Conservation (phyloP, 2,797 vertebrate species). For the Scarus forsteni region DNA sequence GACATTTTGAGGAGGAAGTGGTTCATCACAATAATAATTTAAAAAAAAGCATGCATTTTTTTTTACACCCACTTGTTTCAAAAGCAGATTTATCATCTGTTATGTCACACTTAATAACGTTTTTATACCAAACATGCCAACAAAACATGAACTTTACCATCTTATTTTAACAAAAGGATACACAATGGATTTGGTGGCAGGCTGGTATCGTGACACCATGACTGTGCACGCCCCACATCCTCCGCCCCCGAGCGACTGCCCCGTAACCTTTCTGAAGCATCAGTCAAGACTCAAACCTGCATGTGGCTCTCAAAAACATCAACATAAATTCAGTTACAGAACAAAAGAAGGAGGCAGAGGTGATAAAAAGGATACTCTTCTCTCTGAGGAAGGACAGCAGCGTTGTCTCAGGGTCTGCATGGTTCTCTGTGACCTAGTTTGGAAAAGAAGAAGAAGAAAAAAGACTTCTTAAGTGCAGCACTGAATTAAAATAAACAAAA, state of each 20-base stretch:
- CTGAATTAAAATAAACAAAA: no score
- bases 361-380: slow-evolving; percentile 84
- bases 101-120: no score
- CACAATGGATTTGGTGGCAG: slow-evolving; percentile 75
- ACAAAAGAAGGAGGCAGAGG: background rate
- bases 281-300: slow-evolving; percentile 55
- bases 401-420: slow-evolving; percentile 89
- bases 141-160: no score
- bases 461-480: background rate
- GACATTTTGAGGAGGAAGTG: no score
- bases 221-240: slow-evolving; percentile 91
- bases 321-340: no score
- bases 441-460: background rate
- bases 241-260: slow-evolving; percentile 92
- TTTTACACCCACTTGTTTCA: no score
- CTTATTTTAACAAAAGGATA: slow-evolving; percentile 70
- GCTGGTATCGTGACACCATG: slow-evolving; percentile 83
- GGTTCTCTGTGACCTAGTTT: slow-evolving; percentile 84
- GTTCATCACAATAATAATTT: no score
- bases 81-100: no score
- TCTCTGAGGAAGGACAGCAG: slow-evolving; percentile 88
- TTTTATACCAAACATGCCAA: no score
- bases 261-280: slow-evolving; percentile 86
- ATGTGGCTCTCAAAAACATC: background rate
- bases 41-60: no score